Evolutionary conservation across 2,888 invertebrate genomes (phyloP).

Genomic region (Lissocephala sabroskyi): DNA sequence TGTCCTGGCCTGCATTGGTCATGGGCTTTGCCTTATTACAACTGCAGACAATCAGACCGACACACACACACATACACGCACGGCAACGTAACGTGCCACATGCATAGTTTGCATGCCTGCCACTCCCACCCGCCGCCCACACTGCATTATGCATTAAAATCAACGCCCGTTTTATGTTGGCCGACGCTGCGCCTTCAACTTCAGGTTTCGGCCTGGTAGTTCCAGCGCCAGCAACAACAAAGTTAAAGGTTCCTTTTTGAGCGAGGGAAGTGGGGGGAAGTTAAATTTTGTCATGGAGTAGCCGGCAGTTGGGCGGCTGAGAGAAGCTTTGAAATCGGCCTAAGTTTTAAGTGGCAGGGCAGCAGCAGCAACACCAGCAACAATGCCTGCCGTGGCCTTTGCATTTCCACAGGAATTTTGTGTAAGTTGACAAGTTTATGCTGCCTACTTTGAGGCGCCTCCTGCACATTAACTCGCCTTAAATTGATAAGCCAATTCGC

Average conservation of each 20-base stretch:
- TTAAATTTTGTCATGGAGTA: no score
- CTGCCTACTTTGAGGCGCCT: not conserved
- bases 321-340: not conserved
- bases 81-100: not conserved
- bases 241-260: no score
- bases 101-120: not conserved
- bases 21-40: conserved; percentile 51
- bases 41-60: conserved; percentile 37
- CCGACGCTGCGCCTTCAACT: conserved; percentile 25
- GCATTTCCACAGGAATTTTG: no score
- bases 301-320: no score
- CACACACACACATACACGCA: conserved; percentile 4
- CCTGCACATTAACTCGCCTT: no score
- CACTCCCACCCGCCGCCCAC: conserved; percentile 7
- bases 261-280: no score
- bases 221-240: no score
- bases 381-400: not conserved
- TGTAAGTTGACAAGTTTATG: no score
- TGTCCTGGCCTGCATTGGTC: conserved; percentile 36
- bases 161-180: conserved; percentile 59
- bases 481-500: conserved; percentile 1
- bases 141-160: conserved; percentile 68
- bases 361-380: conserved; percentile 17
- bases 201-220: no score
- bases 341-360: conserved; percentile 4